Evolutionary conservation across 2,113 vertebrate species (phyloP).

Genomic region (Spheniscus mendiculus): DNA sequence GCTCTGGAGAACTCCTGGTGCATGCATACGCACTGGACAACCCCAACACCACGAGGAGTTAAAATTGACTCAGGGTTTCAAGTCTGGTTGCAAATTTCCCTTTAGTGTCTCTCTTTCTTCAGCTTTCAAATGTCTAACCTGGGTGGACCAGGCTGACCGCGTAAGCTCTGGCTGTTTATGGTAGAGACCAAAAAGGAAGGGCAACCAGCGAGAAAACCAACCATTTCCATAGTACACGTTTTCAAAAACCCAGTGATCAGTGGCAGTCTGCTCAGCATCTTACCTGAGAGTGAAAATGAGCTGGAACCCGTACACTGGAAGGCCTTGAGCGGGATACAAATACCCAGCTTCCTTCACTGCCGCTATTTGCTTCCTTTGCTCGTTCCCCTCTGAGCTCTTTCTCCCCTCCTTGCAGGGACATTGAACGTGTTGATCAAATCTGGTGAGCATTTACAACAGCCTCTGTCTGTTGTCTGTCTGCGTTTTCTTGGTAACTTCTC

Average conservation of each 20-base stretch:
- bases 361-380: background rate
- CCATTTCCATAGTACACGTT: accelerated
- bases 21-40: background rate
- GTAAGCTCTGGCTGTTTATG: background rate
- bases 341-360: background rate
- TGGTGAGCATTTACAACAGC: slow-evolving; percentile 92
- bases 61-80: background rate
- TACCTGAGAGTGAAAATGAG: background rate
- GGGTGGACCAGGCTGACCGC: too few species aligned
- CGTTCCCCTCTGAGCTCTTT: slow-evolving; percentile 82
- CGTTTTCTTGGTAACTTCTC: slow-evolving; percentile 58
- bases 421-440: slow-evolving; percentile 88
- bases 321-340: background rate
- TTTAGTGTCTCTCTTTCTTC: background rate
- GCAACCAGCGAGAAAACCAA: background rate
- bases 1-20: background rate
- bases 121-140: background rate
- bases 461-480: slow-evolving; percentile 67
- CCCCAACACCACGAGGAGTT: accelerated
- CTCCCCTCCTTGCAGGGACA: slow-evolving; percentile 93
- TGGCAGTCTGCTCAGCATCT: background rate
- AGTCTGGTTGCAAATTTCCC: background rate
- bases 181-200: background rate
- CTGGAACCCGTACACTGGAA: background rate
- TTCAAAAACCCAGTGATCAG: background rate